phyloP scores from a whole-genome alignment of 2,888 invertebrate species.

The Phaedon cochleariae region DNA sequence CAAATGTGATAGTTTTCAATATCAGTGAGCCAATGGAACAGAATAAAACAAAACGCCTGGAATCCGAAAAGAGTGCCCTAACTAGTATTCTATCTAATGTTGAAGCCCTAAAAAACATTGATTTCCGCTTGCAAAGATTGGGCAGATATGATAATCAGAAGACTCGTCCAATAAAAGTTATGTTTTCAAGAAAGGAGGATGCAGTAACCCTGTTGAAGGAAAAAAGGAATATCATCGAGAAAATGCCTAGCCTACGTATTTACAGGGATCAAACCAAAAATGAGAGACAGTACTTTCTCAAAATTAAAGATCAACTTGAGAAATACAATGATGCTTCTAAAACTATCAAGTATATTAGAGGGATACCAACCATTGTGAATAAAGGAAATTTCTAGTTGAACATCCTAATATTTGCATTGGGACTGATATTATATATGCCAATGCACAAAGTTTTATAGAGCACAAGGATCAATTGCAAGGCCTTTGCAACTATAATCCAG shows the following conservation, averaged over 20 bases:
- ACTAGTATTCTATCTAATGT: background rate
- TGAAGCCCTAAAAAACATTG: background rate
- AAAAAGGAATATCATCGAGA: background rate
- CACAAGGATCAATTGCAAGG: background rate
- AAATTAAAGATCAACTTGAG: too few species aligned
- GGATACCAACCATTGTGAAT: background rate
- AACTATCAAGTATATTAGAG: background rate
- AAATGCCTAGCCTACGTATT: background rate
- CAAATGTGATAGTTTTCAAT: background rate
- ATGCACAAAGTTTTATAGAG: background rate
- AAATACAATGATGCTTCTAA: background rate
- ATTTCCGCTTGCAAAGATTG: background rate
- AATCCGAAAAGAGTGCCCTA: background rate
- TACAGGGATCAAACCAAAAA: background rate
- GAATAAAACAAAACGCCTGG: background rate
- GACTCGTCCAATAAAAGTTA: background rate
- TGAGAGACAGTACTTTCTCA: background rate
- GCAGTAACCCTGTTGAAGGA: background rate
- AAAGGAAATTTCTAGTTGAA: background rate
- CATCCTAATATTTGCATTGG: background rate
- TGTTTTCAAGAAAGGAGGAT: background rate
- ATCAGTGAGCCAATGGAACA: background rate
- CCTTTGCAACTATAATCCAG: background rate
- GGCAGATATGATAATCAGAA: slow-evolving; percentile 25
- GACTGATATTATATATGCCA: background rate